Conservation (phyloP, 2,797 vertebrate genomes). For the Morelia viridis region DNA sequence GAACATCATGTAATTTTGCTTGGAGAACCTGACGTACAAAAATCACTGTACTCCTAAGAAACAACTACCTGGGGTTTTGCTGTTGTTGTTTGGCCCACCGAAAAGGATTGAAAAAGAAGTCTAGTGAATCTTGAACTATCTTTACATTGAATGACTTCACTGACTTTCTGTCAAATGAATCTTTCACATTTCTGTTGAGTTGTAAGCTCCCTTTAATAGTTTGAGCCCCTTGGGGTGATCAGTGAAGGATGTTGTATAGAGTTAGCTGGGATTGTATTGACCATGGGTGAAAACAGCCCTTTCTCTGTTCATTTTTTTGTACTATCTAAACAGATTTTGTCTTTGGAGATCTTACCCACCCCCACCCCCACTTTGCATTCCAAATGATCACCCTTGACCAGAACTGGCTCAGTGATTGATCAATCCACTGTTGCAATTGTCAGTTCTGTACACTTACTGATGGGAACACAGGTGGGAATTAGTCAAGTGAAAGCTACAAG, state of each 20-base stretch:
- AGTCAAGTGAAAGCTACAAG: slow-evolving; percentile 25
- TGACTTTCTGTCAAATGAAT: slow-evolving; percentile 6
- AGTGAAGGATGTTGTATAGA: slow-evolving; percentile 23
- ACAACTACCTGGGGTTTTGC: neutral
- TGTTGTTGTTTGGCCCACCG: neutral
- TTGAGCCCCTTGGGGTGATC: slow-evolving; percentile 23
- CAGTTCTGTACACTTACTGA: slow-evolving; percentile 40
- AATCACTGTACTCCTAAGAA: neutral
- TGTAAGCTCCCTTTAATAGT: slow-evolving; percentile 31
- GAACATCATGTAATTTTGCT: neutral
- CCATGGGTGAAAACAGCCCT: slow-evolving; percentile 25
- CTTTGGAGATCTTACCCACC: slow-evolving; percentile 34
- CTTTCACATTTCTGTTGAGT: slow-evolving; percentile 21
- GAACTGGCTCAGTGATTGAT: slow-evolving; percentile 54
- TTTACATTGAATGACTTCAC: neutral
- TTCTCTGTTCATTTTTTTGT: slow-evolving; percentile 47
- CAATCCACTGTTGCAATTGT: slow-evolving; percentile 53
- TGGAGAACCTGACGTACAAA: neutral
- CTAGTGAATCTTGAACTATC: neutral
- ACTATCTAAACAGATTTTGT: slow-evolving; percentile 51
- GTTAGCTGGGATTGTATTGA: slow-evolving; percentile 31
- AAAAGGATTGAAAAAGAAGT: neutral
- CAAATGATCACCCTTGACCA: slow-evolving; percentile 42
- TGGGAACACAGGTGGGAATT: slow-evolving; percentile 42
- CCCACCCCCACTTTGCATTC: slow-evolving; percentile 7